A percentile compares a stretch with the other conserved stretches of the same genome.
Conservation (phyloP, 2,797 vertebrate species). For the Sciaenops ocellatus region DNA sequence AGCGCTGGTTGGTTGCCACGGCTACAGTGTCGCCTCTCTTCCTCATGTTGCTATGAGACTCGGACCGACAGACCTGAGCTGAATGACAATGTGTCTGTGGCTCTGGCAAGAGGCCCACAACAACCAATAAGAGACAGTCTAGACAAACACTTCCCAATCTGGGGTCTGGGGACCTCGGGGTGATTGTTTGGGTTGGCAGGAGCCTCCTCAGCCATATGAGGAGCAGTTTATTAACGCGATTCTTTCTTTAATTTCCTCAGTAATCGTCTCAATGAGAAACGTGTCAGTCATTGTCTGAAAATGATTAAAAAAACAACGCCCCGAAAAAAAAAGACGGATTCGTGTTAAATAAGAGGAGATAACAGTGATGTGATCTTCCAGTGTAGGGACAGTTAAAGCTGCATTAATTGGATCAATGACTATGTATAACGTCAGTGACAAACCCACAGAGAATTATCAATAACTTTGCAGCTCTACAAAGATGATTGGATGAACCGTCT, state of each 20-base stretch:
- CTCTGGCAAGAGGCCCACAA: constrained; percentile 69
- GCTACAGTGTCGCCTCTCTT: constrained; percentile 82
- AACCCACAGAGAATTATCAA: not conserved
- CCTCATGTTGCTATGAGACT: constrained; percentile 84
- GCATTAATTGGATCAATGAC: not conserved
- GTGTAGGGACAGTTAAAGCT: not conserved
- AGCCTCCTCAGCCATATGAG: constrained; percentile 44
- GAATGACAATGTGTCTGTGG: constrained; percentile 81
- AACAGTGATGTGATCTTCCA: not conserved
- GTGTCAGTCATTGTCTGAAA: constrained; percentile 6
- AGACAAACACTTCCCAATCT: constrained; percentile 70
- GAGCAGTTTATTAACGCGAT: constrained; percentile 36
- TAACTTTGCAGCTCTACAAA: not conserved
- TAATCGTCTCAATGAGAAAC: constrained; percentile 19
- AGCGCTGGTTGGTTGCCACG: constrained; percentile 81
- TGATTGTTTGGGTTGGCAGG: constrained; percentile 69
- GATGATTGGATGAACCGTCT: no score
- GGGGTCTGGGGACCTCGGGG: constrained; percentile 56
- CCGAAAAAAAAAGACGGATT: not conserved
- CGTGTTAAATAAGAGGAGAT: not conserved
- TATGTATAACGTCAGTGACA: not conserved
- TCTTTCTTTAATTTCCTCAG: constrained; percentile 33
- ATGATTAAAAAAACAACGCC: constrained; percentile 18
- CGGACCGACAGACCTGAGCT: constrained; percentile 81
- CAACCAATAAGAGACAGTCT: constrained; percentile 77